Evolutionary conservation across 2,888 invertebrate genomes (phyloP).

Genomic region (Trichogramma dendrolimi): DNA sequence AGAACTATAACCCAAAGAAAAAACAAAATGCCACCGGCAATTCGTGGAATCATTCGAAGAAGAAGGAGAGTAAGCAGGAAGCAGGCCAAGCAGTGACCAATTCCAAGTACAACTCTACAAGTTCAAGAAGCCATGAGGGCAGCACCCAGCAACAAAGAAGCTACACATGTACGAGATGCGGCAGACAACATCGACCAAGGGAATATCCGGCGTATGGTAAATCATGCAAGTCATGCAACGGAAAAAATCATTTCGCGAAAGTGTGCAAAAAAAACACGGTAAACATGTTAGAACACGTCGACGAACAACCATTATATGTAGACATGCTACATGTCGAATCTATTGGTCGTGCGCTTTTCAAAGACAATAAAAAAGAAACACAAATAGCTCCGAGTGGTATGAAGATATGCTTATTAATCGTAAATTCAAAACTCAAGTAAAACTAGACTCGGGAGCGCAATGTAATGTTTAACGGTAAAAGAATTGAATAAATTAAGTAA

Average conservation of each 20-base stretch:
- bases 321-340: not conserved
- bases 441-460: slow-evolving; percentile 23
- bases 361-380: not conserved
- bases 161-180: slow-evolving; percentile 24
- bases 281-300: not conserved
- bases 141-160: slow-evolving; percentile 1
- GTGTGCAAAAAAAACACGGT: slow-evolving; percentile 17
- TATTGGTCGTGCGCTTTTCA: not conserved
- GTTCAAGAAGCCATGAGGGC: not conserved
- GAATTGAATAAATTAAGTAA: slow-evolving; percentile 9
- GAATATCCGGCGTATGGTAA: slow-evolving; percentile 28
- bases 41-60: too few relatives aligned
- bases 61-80: too few relatives aligned
- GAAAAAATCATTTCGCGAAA: slow-evolving; percentile 25
- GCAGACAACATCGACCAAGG: slow-evolving; percentile 14
- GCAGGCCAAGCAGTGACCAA: too few relatives aligned
- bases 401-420: slow-evolving; percentile 9
- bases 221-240: slow-evolving; percentile 20
- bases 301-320: not conserved
- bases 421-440: slow-evolving; percentile 7
- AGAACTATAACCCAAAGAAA: not conserved
- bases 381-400: slow-evolving; percentile 1
- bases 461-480: slow-evolving; percentile 16
- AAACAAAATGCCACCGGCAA: not conserved
- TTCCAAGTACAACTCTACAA: not conserved